Conservation (phyloP, 2,888 invertebrate genomes). For the Drosophila lacicola region DNA sequence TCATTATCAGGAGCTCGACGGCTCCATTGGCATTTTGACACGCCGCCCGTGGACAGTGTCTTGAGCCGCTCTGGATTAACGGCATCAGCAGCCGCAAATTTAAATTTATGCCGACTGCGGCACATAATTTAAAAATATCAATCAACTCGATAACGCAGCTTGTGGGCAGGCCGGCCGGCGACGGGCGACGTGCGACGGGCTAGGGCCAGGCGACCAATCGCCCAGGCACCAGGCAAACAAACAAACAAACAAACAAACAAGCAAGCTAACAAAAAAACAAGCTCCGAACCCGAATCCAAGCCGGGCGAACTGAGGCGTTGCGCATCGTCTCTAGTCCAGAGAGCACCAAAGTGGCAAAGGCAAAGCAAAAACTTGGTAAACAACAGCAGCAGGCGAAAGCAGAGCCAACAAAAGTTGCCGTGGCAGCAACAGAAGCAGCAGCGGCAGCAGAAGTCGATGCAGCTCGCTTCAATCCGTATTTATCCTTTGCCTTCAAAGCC, state of each 20-base stretch:
- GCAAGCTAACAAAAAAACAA: constrained; percentile 17
- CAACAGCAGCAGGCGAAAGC: constrained; percentile 55
- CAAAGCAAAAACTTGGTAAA: constrained; percentile 74
- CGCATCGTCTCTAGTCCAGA: constrained; percentile 38
- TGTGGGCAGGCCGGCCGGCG: constrained; percentile 27
- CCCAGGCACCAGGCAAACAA: constrained; percentile 22
- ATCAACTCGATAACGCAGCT: constrained; percentile 79
- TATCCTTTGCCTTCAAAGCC: constrained; percentile 67
- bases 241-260: constrained; percentile 62
- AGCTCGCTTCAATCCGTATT: constrained; percentile 76
- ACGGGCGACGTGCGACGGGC: neutral
- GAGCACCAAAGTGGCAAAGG: constrained; percentile 66
- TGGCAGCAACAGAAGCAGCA: constrained; percentile 21
- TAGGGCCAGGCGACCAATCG: constrained; percentile 8
- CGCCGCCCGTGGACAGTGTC: constrained; percentile 50
- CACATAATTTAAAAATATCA: constrained; percentile 80
- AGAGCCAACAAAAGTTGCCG: constrained; percentile 66
- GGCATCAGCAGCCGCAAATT: constrained; percentile 70
- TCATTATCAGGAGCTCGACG: constrained; percentile 36
- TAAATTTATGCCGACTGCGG: constrained; percentile 79
- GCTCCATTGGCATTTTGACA: constrained; percentile 80
- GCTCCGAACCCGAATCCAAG: constrained; percentile 38
- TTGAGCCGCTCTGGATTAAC: constrained; percentile 71
- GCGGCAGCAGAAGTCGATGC: constrained; percentile 66
- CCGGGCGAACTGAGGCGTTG: constrained; percentile 39